phyloP scores from a whole-genome alignment of 2,888 invertebrate genomes.

The Mesorhabditis sp. region DNA sequence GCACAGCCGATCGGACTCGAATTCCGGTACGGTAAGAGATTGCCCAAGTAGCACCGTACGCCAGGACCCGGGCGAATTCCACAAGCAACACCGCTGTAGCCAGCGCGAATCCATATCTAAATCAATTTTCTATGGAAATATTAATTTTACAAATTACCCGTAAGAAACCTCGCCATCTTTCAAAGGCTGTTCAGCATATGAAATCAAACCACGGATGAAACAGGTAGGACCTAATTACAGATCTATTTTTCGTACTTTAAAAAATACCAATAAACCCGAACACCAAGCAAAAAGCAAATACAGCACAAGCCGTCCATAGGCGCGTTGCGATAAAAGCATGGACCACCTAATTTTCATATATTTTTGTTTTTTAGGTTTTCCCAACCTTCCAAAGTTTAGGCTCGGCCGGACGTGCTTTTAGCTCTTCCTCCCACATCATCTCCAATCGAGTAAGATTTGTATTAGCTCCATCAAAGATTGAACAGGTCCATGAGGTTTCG shows the following conservation, averaged over 20 bases:
- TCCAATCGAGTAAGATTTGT: slow-evolving; percentile 50
- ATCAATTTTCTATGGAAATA: not conserved
- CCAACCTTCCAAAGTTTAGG: slow-evolving; percentile 42
- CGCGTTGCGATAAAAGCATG: slow-evolving; percentile 56
- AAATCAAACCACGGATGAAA: slow-evolving; percentile 48
- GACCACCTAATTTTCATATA: slow-evolving; percentile 32
- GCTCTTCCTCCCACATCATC: slow-evolving; percentile 60
- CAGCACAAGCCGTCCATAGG: slow-evolving; percentile 52
- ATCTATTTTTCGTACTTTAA: not conserved
- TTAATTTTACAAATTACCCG: not conserved
- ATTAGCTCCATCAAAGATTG: slow-evolving; percentile 20
- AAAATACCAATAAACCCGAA: slow-evolving; percentile 53
- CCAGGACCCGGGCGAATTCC: slow-evolving; percentile 58
- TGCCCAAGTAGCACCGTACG: slow-evolving; percentile 60
- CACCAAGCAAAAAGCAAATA: slow-evolving; percentile 51
- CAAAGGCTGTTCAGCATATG: slow-evolving; percentile 49
- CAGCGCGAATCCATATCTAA: not conserved
- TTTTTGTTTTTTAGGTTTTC: not conserved
- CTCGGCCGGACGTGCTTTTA: slow-evolving; percentile 35
- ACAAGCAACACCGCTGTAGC: slow-evolving; percentile 16
- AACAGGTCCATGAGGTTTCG: slow-evolving; percentile 10
- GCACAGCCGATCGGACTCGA: slow-evolving; percentile 59
- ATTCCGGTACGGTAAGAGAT: slow-evolving; percentile 59
- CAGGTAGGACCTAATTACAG: slow-evolving; percentile 53
- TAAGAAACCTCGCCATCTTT: slow-evolving; percentile 15